Base-by-base conservation (phyloP, 2,113 vertebrate genomes). In the Sprattus sprattus region DNA sequence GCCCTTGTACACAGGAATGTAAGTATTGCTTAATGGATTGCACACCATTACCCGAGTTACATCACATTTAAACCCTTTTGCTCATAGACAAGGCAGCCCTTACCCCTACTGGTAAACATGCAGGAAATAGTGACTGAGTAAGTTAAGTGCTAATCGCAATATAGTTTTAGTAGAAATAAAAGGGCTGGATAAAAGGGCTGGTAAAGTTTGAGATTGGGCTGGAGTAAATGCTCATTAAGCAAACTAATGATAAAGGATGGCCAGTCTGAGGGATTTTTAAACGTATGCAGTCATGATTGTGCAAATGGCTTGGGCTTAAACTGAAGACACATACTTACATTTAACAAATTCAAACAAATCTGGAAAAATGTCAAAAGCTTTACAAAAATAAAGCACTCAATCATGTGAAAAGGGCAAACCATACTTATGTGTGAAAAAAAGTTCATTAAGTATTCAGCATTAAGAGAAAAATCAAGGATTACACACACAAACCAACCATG, bases 21-120 rank as follows among this genome's bases (percentile, higher is more conserved):
- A 78, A 78, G 71, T 78, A 28, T 78, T 78, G 71, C 71, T 78
- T 44, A 78, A 78, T 78, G 15, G 28, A 28, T 11, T 78, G 16
- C 5, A 39, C 71, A 78, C 28, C 25, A 78, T 32, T 78, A 32
- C 10, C 71, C 32, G 11, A 7, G 71, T 78, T 78, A 78, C 4
- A 39, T 78, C 71, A 78, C 71, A 78, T 78, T 78, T 32, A 78
- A 78, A 39, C 32, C 71, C 71, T 39, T 78, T 28, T 78, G 32
- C 11, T 44, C 15, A 5, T 15, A 78, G 15, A 15, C 71, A 78
- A 78, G 32, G 71, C 25, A 39, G 32, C 32, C 16, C n/a, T 47
- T 54, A 52, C 28, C 25, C 32, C 1, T 78, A 39, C 71, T 39
- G 44, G 60, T 49, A 25, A 47, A 28, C 22, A 67, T n/a, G 44